Conservation (phyloP, 2,888 invertebrate genomes). For the Erpobdella octoculata region DNA sequence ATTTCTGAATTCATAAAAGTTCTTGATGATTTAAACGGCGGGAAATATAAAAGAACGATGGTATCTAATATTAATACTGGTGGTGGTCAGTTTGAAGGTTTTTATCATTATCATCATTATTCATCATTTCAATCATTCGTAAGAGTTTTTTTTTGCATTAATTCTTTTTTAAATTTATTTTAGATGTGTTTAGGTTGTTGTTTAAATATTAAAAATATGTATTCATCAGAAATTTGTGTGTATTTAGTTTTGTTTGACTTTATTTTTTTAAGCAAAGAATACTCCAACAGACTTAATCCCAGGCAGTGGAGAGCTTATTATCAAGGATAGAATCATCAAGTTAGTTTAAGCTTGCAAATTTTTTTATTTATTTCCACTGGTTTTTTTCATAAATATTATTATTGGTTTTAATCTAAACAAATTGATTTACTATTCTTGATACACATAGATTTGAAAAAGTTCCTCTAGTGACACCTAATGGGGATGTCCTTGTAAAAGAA, state of each 20-base stretch:
- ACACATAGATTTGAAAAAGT: constrained; percentile 76
- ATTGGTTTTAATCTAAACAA: neutral
- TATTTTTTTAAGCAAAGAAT: too few species aligned
- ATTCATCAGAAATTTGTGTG: too few species aligned
- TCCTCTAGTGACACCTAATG: constrained; percentile 92
- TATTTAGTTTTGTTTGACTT: too few species aligned
- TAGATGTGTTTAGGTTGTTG: too few species aligned
- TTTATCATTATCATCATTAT: too few species aligned
- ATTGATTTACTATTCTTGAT: neutral
- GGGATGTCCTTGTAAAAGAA: constrained; percentile 82
- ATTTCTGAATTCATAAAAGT: constrained; percentile 81
- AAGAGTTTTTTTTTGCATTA: too few species aligned
- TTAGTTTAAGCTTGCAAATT: constrained; percentile 48
- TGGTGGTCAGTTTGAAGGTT: too few species aligned
- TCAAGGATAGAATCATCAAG: constrained; percentile 57
- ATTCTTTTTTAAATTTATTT: too few species aligned
- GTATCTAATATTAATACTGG: too few species aligned
- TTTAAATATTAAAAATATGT: too few species aligned
- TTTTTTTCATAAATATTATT: neutral
- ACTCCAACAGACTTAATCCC: constrained; percentile 56
- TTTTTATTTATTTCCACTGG: neutral
- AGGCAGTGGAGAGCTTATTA: constrained; percentile 52
- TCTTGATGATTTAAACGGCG: constrained; percentile 60
- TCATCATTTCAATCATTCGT: too few species aligned
- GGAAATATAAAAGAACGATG: constrained; percentile 68